Conservation (phyloP, 2,113 vertebrate genomes). For the Zosterops borbonicus region DNA sequence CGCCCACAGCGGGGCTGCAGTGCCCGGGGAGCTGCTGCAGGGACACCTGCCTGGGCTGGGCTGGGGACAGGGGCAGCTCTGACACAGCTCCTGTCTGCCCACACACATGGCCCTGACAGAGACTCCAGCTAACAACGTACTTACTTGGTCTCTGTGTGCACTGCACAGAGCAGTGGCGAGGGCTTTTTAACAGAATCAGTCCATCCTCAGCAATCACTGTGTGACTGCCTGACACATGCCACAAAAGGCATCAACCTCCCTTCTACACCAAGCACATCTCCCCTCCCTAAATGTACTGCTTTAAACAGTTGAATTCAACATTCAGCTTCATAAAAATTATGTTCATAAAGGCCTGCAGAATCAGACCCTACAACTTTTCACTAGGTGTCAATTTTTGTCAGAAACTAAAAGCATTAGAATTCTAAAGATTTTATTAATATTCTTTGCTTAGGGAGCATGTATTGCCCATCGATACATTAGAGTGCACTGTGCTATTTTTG, state of each 20-base stretch:
- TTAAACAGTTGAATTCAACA: not conserved
- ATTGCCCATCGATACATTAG: not conserved
- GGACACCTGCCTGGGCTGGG: not conserved
- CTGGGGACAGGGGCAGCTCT: not conserved
- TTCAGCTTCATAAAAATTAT: not conserved
- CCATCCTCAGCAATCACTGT: not conserved
- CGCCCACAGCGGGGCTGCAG: fast-evolving
- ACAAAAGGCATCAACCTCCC: not conserved
- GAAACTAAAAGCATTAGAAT: not conserved
- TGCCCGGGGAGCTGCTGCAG: fast-evolving
- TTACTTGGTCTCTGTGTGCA: not conserved
- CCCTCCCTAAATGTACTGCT: not conserved
- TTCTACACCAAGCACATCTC: not conserved
- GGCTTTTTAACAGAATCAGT: not conserved
- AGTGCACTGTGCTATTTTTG: not conserved
- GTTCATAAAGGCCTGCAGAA: not conserved
- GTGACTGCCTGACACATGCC: not conserved
- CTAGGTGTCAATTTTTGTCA: not conserved
- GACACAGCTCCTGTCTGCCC: not conserved
- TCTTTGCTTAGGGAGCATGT: not conserved
- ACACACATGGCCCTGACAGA: not conserved
- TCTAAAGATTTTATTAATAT: not conserved
- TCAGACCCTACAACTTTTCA: not conserved
- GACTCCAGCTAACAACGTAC: not conserved
- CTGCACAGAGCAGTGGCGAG: not conserved